Evolutionary conservation across 2,888 invertebrate genomes (phyloP), one percentile per base, ranked within the genome.

Genomic region (Ectobius pallidus): DNA sequence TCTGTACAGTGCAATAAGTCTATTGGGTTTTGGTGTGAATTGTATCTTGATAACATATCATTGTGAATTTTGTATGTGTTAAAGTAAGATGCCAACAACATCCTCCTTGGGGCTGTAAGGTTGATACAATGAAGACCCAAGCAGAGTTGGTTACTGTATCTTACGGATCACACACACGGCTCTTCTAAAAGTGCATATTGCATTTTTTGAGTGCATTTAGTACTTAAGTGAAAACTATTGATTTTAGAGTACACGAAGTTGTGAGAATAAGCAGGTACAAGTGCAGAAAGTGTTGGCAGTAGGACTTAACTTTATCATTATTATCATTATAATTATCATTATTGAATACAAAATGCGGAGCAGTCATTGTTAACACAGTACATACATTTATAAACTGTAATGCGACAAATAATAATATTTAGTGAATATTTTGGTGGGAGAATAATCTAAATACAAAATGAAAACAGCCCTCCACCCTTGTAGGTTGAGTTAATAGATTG

Each of bases 41-140:
- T 76, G 75, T 77, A 75, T 76, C 75, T 77, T 75, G 73, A 76
- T 74, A 75, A 77, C 77, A 77, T 77, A 77, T 77, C 77, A 77
- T 77, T 77, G 77, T 76, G 74, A 71, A 73, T 65, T 76, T 75
- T 74, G 73, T 75, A 73, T 77, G 75, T 76, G 75, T 75, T 74
- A 68, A 69, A 69, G 72, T 75, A 76, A 72, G 73, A 75, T 75
- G 75, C 74, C 69, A 67, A 62, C n/a, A n/a, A n/a, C n/a, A 75
- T 72, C 72, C 73, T 73, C 70, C 74, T 74, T 65, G 70, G 70
- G 61, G 58, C n/a, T 9, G 3, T n/a, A 16, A 30, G 6, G n/a
- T 3, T 30, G 32, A 22, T 9, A 25, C 25, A 1, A 14, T 46
- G 46, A 9, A 6, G 27, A 30, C 49, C 39, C 62, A 72, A 62